Conservation (phyloP, 2,888 invertebrate species). For the Spialia ferax region DNA sequence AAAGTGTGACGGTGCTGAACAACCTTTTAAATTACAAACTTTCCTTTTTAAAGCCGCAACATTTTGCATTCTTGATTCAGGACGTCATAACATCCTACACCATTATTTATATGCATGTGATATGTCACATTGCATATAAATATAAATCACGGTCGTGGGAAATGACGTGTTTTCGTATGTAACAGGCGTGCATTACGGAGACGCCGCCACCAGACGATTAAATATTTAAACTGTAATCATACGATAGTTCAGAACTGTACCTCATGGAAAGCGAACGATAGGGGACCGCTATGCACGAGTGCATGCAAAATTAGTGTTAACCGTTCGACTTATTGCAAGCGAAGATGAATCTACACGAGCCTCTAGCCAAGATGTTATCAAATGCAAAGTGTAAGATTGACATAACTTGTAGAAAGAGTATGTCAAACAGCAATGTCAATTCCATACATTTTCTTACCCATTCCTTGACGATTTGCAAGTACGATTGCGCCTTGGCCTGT, state of each 20-base stretch:
- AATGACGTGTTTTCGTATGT: neutral
- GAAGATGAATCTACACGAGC: neutral
- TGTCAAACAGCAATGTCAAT: no score
- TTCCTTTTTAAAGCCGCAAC: no score
- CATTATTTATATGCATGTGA: neutral
- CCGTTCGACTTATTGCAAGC: no score
- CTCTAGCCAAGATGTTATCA: no score
- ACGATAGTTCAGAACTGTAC: neutral
- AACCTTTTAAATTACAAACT: no score
- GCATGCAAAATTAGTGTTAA: neutral
- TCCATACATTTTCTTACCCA: no score
- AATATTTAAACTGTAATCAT: slow-evolving; percentile 4
- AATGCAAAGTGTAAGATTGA: no score
- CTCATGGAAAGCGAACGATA: neutral
- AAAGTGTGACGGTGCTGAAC: no score
- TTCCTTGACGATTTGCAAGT: no score
- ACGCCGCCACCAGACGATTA: neutral
- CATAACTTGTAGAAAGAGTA: no score
- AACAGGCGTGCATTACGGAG: neutral
- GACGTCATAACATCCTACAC: neutral
- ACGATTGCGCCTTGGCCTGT: no score
- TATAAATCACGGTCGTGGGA: neutral
- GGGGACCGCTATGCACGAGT: neutral
- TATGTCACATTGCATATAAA: neutral
- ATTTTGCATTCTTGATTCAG: neutral